Evolutionary conservation across 2,113 vertebrate species (phyloP).

Genomic region (Chelonoidis abingdonii): DNA sequence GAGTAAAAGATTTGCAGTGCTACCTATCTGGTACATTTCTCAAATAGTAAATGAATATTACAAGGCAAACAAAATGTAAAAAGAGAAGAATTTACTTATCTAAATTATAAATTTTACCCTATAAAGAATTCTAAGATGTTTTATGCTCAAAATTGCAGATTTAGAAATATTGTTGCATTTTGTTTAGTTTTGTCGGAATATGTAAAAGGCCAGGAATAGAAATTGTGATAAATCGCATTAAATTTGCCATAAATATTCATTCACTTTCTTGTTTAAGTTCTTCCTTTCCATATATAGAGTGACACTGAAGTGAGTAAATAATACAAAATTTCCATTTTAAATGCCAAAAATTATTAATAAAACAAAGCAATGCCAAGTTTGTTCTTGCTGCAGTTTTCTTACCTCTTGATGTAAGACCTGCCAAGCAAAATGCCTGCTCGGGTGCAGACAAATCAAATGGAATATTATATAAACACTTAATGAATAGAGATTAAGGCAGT

Average conservation of each 20-base stretch:
- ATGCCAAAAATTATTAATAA: neutral
- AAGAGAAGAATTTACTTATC: neutral
- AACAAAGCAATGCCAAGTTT: neutral
- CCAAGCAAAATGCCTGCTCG: neutral
- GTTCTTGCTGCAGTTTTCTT: neutral
- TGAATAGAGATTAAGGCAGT: neutral
- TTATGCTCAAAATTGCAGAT: neutral
- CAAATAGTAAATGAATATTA: neutral
- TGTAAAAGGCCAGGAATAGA: neutral
- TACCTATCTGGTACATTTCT: neutral
- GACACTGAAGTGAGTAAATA: neutral
- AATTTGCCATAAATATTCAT: neutral
- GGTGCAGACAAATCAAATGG: neutral
- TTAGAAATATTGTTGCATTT: neutral
- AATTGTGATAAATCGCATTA: neutral
- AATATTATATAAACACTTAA: neutral
- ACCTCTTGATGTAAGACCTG: neutral
- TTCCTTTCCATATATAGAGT: neutral
- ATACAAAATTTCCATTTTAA: neutral
- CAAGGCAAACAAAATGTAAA: neutral
- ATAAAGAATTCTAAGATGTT: neutral
- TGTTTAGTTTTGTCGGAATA: neutral
- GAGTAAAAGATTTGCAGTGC: neutral
- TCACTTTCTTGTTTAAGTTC: neutral
- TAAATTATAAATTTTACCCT: neutral